Evolutionary conservation across 2,113 vertebrate genomes (phyloP).

Genomic region (Ranitomeya variabilis): DNA sequence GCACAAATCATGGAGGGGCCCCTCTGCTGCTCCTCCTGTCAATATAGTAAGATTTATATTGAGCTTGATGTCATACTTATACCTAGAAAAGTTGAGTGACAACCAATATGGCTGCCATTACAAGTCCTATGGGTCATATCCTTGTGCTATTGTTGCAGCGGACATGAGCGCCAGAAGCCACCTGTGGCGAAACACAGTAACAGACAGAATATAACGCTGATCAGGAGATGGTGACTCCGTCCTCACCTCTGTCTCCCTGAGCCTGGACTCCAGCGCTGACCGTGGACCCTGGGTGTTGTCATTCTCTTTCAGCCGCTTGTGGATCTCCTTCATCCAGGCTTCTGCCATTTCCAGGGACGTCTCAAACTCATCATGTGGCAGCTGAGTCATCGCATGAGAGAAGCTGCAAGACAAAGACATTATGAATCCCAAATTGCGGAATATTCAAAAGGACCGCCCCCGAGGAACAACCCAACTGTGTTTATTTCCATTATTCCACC

Average conservation of each 20-base stretch:
- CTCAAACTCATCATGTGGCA: conserved; percentile 83
- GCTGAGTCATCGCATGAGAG: conserved; percentile 83
- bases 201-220: too few species aligned
- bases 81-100: background rate
- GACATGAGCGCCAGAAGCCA: too few species aligned
- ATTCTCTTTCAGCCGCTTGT: conserved; percentile 81
- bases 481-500: background rate
- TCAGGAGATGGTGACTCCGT: background rate
- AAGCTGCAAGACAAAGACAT: conserved; percentile 58
- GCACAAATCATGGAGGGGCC: background rate
- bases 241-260: conserved; percentile 88
- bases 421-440: background rate
- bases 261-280: conserved; percentile 83
- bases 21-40: background rate
- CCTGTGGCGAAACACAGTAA: too few species aligned
- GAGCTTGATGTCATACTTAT: background rate
- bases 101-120: background rate
- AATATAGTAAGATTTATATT: too few species aligned
- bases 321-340: conserved; percentile 85
- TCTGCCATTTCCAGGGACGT: conserved; percentile 79
- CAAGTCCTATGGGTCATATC: too few species aligned
- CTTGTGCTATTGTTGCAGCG: too few species aligned
- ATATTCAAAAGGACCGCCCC: too few species aligned
- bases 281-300: conserved; percentile 91
- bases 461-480: too few species aligned